Percentiles rank a stretch among this genome's conserved stretches.
Conservation (phyloP, 2,888 invertebrate genomes). For the Ceratothoa steindachneri region DNA sequence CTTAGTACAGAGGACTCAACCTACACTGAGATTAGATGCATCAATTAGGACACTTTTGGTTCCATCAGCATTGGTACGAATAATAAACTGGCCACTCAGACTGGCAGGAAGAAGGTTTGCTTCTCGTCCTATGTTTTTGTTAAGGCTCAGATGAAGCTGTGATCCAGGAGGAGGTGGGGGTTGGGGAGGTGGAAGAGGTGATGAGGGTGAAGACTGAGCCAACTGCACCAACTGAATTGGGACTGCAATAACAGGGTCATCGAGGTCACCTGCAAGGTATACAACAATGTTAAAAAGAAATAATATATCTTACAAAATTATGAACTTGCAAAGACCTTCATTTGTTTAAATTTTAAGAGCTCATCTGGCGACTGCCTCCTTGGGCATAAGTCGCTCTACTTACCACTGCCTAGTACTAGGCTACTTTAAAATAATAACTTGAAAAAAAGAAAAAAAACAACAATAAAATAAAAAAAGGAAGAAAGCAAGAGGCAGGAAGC, state of each 20-base stretch:
- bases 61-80: not conserved
- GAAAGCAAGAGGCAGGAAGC: too few relatives aligned
- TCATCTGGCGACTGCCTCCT: too few relatives aligned
- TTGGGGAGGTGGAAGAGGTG: not conserved
- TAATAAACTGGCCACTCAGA: not conserved
- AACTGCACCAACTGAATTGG: constrained; percentile 2
- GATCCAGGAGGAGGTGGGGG: not conserved
- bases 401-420: too few relatives aligned
- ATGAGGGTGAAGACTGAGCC: not conserved
- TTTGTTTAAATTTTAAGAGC: too few relatives aligned
- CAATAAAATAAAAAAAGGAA: too few relatives aligned
- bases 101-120: not conserved
- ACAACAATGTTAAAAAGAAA: too few relatives aligned
- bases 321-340: too few relatives aligned
- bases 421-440: too few relatives aligned
- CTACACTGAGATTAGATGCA: not conserved
- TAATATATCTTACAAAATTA: too few relatives aligned
- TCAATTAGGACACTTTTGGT: constrained; percentile 3
- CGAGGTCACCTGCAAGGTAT: not conserved
- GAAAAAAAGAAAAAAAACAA: too few relatives aligned
- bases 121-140: not conserved
- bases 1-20: too few relatives aligned
- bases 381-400: too few relatives aligned
- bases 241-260: constrained; percentile 7
- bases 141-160: not conserved